Evolutionary conservation across 2,113 vertebrate species (phyloP), one percentile per base, ranked within the genome.

Genomic region (Emydocephalus ijimae): DNA sequence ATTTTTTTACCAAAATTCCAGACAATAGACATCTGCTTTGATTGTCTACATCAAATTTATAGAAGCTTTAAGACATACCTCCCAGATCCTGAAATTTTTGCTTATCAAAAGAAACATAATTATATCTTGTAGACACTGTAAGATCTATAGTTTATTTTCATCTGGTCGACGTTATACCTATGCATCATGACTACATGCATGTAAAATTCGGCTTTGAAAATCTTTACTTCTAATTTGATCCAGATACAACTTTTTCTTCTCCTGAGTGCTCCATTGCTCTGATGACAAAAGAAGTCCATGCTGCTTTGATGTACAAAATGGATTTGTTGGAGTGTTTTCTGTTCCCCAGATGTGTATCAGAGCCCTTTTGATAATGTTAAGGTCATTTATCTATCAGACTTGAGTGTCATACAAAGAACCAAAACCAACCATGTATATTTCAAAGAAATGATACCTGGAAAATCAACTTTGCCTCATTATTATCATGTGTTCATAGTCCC

Each of bases 201-300:
- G 20, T 89, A 69, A 57, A 89, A 43, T 48, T 86, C 86, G 85
- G 39, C 87, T 85, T 91, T 93, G 88, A 93, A 92, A 91, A 61
- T 54, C 24, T 89, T 81, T 91, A 81, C 57, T 93, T 88, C n/a
- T 93, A 86, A 93, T 93, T 81, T 91, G 59, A 89, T 69, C 54
- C 61, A 85, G 87, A 86, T 34, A 52, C 89, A 64, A 93, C 85
- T 34, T 91, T 91, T 85, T 61, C 90, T 91, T 93, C 69, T 85
- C 59, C 55, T 64, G 15, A 91, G 64, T 85, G 45, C 89, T 92
- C 87, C 50, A 81, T 92, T 55, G n/a, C 26, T 52, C 86, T 93
- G 59, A 81, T 85, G 87, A 55, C 43, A 91, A 85, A 56, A 91
- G 59, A 87, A 69, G 56, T 48, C 39, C 81, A 64, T 91, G 48